Conservation (phyloP, 1,140 invertebrate species). For the Drepana arcuata region DNA sequence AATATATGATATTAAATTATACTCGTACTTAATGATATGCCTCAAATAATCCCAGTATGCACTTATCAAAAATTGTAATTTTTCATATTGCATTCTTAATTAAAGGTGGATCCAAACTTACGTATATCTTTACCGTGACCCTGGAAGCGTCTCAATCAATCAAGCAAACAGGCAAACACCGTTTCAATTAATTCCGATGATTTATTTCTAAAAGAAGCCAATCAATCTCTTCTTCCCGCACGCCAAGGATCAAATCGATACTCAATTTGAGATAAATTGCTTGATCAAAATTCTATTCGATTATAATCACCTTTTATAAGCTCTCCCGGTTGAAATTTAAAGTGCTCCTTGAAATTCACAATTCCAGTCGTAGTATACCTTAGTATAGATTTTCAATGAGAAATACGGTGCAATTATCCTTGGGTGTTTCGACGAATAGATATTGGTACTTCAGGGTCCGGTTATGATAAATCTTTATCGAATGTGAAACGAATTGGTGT, state of each 20-base stretch:
- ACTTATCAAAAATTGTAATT: too few species aligned
- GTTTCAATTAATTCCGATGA: too few species aligned
- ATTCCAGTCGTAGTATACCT: slow-evolving; percentile 11
- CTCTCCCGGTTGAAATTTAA: slow-evolving; percentile 28
- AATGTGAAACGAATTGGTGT: slow-evolving; percentile 14
- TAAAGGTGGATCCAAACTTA: too few species aligned
- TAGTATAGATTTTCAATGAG: slow-evolving; percentile 30
- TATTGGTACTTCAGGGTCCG: slow-evolving; percentile 18
- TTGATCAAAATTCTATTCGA: slow-evolving; percentile 31
- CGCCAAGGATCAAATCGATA: slow-evolving; percentile 11
- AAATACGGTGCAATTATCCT: slow-evolving; percentile 31
- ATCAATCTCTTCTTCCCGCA: slow-evolving; percentile 9
- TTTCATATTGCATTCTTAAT: too few species aligned
- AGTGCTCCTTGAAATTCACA: slow-evolving; percentile 23
- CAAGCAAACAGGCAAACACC: too few species aligned
- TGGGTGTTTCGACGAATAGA: slow-evolving; percentile 25
- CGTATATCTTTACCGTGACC: too few species aligned
- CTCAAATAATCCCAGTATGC: too few species aligned
- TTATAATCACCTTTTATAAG: slow-evolving; percentile 37
- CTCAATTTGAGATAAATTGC: slow-evolving; percentile 22
- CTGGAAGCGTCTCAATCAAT: too few species aligned
- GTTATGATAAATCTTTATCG: slow-evolving; percentile 18
- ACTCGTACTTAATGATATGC: too few species aligned
- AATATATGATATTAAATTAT: too few species aligned
- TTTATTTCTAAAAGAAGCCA: slow-evolving; percentile 16